Evolutionary conservation across 1,140 invertebrate species (phyloP), one percentile per base, ranked within the genome.

Genomic region (Ips typographus): DNA sequence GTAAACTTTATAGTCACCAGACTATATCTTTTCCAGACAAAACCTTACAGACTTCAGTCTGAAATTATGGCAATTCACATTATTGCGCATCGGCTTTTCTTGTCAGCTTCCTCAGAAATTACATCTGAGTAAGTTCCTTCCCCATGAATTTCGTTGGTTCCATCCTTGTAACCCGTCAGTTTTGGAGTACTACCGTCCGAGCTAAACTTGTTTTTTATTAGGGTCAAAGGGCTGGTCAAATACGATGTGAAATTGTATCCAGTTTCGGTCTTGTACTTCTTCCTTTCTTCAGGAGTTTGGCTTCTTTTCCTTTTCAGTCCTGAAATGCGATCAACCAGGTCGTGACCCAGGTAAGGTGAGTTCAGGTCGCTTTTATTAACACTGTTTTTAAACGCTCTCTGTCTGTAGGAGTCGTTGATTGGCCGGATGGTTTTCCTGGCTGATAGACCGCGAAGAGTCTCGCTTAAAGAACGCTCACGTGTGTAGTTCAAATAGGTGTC

Each of bases 181-280:
- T 77, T 78, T 2, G 79, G 79, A 6, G 79, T 80, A 68, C 78
- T 79, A n/a, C 72, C 64, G 6, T 78, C 73, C 1, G 70, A 36
- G 1, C 61, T 58, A 63, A 76, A 77, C 42, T 56, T 69, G 57
- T 70, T 74, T 47, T 71, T 73, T 5, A 80, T 56, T 66, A 68
- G 74, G 5, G 63, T 70, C 51, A 79, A 60, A 5, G 79, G 78
- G 56, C 76, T 78, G 22, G 76, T 71, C 36, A 80, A 71, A 57
- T 75, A 75, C 2, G 75, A 74, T 2, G 73, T 71, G n/a, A 78
- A 68, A n/a, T 75, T 74, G 1, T 73, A 59, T 5, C 70, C 7
- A 67, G 76, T 73, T 1, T 77, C 76, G 2, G 41, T 40, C 68
- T 77, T 78, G 36, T 77, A 73, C 41, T 74, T 74, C 62, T 80